Conservation (phyloP, 2,797 vertebrate species). For the Propithecus perrieri region DNA sequence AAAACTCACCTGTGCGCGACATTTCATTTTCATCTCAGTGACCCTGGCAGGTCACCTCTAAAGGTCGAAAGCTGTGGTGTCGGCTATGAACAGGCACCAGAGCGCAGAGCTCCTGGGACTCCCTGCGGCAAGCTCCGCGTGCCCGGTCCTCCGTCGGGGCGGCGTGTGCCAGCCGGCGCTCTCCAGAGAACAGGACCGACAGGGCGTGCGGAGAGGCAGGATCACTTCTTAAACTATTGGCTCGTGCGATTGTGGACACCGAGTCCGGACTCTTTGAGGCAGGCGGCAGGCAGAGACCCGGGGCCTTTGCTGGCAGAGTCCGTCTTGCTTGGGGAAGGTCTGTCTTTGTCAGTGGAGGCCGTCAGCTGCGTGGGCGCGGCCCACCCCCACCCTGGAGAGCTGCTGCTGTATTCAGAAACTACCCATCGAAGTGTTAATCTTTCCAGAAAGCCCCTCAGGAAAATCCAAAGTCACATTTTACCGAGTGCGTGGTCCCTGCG, state of each 20-base stretch:
- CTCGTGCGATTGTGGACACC: background rate
- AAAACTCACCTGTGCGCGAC: background rate
- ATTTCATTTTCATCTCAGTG: background rate
- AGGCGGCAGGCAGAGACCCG: background rate
- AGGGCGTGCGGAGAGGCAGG: background rate
- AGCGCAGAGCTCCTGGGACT: background rate
- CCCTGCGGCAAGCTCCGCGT: rapidly evolving
- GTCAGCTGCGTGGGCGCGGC: background rate
- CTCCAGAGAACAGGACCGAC: background rate
- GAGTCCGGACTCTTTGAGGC: background rate
- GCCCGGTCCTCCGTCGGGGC: background rate
- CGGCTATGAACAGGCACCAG: rapidly evolving
- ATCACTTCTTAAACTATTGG: background rate
- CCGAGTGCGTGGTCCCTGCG: background rate
- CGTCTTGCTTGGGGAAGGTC: background rate
- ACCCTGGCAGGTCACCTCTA: background rate
- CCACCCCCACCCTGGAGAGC: background rate
- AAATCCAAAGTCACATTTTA: background rate
- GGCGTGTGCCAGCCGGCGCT: background rate
- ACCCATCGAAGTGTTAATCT: background rate
- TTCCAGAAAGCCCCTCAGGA: background rate
- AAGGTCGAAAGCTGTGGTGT: rapidly evolving
- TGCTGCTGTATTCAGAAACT: background rate
- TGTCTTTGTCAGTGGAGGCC: background rate
- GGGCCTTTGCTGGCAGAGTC: background rate